These are phyloP conservation scores for Drosophila rellima DNA, from an alignment of 2,888 invertebrate genomes.

Conservation along the genomic window DNA sequence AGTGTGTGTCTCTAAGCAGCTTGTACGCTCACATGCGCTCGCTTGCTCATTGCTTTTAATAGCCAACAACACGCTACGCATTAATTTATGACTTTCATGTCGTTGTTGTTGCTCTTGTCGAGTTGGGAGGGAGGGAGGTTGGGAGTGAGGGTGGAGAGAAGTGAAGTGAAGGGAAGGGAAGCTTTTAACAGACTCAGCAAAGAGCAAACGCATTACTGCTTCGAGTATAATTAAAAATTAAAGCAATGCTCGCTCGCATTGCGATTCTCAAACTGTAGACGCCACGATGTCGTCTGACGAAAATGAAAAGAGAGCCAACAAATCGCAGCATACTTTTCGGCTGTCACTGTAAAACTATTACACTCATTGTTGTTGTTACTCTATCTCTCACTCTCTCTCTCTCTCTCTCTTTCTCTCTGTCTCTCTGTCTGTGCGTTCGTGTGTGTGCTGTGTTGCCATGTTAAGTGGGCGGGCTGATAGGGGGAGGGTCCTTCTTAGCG, in stretches of 20 bases:
- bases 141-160: background rate
- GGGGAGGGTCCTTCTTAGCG: too few species aligned
- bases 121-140: background rate
- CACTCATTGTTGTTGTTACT: constrained; percentile 26
- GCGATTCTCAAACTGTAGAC: constrained; percentile 64
- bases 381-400: background rate
- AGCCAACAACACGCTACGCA: constrained; percentile 81
- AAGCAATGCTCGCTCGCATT: constrained; percentile 26
- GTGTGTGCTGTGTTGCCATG: background rate
- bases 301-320: constrained; percentile 16
- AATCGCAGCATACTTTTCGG: constrained; percentile 76
- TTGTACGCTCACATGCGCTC: constrained; percentile 74
- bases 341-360: constrained; percentile 74
- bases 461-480: too few species aligned
- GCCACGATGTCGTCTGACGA: constrained; percentile 67
- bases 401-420: too few species aligned
- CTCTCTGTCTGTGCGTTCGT: background rate
- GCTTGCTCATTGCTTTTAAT: constrained; percentile 79
- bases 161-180: constrained; percentile 29
- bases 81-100: constrained; percentile 76
- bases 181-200: constrained; percentile 52
- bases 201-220: constrained; percentile 26
- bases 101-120: constrained; percentile 34
- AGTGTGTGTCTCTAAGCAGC: constrained; percentile 65
- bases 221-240: constrained; percentile 59